Percentiles rank a stretch among this genome's conserved stretches.
These are phyloP conservation scores for Lymantria dispar DNA, from an alignment of 2,888 invertebrate species.

Conservation along the genomic window DNA sequence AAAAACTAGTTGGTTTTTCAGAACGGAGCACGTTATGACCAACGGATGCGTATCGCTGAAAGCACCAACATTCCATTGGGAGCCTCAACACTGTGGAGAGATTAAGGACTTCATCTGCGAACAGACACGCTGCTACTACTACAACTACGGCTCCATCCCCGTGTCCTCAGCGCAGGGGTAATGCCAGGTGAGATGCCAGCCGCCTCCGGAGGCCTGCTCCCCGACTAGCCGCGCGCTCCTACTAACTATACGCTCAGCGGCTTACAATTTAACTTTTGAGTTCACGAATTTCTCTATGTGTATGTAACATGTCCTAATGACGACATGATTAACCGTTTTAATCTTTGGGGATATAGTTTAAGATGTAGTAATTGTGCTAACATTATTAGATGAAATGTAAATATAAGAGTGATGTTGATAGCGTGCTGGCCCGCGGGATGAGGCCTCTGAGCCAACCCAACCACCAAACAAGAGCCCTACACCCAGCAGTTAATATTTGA, in stretches of 20 bases:
- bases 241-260: slow-evolving; percentile 18
- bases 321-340: slow-evolving; percentile 45
- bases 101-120: slow-evolving; percentile 95
- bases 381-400: slow-evolving; percentile 36
- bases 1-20: slow-evolving; percentile 78
- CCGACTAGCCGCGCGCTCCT: slow-evolving; percentile 72
- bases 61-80: slow-evolving; percentile 91
- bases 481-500: slow-evolving; percentile 68
- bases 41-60: slow-evolving; percentile 90
- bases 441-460: slow-evolving; percentile 80
- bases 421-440: slow-evolving; percentile 78
- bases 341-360: slow-evolving; percentile 32
- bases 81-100: slow-evolving; percentile 90
- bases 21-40: slow-evolving; percentile 80
- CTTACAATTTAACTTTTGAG: slow-evolving; percentile 19
- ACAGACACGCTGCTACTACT: slow-evolving; percentile 94
- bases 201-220: slow-evolving; percentile 79
- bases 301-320: slow-evolving; percentile 45
- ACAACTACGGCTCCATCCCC: slow-evolving; percentile 95
- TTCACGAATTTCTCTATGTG: slow-evolving; percentile 14
- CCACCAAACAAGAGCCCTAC: slow-evolving; percentile 83
- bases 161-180: slow-evolving; percentile 96
- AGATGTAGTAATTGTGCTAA: slow-evolving; percentile 62
- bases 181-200: slow-evolving; percentile 89
- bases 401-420: slow-evolving; percentile 41